These are phyloP conservation scores for Caenorhabditis sp. DNA, from an alignment of 2,888 invertebrate genomes.

Conservation along the genomic window DNA sequence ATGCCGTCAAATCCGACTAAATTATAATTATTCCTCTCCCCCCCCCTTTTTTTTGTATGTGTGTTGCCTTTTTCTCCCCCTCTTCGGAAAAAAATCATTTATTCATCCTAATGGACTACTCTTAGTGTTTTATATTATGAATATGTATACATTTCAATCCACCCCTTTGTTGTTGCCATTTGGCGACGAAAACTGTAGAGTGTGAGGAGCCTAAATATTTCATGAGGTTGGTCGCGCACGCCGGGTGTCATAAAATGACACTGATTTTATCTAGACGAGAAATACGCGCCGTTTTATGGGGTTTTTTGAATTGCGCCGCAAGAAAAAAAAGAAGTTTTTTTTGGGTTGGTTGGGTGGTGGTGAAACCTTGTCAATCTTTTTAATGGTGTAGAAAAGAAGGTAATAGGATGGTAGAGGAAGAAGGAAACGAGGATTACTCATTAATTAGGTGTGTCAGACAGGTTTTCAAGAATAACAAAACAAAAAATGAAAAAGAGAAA, in stretches of 20 bases:
- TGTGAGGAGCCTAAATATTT: not conserved
- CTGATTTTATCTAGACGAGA: not conserved
- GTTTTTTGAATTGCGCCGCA: too few relatives aligned
- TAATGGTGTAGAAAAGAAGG: too few relatives aligned
- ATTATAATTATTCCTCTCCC: not conserved
- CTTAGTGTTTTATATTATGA: not conserved
- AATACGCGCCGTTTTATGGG: too few relatives aligned
- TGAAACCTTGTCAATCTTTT: too few relatives aligned
- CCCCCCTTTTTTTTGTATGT: not conserved
- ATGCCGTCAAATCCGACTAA: not conserved
- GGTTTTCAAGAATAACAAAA: too few relatives aligned
- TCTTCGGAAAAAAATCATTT: not conserved
- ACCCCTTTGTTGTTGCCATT: not conserved
- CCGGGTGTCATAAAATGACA: not conserved
- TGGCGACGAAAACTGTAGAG: not conserved
- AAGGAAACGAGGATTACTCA: too few relatives aligned
- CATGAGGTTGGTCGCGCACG: not conserved
- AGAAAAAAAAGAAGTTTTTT: too few relatives aligned
- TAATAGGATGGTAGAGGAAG: too few relatives aligned
- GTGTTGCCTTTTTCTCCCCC: not conserved
- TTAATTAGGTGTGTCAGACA: too few relatives aligned
- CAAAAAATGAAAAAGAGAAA: too few relatives aligned
- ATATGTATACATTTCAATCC: not conserved
- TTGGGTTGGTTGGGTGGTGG: too few relatives aligned
- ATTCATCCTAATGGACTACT: not conserved